A percentile compares a stretch with the other conserved stretches of the same genome.
phyloP scores from a whole-genome alignment of 2,797 vertebrate species.

The Macroramphosus scolopax region DNA sequence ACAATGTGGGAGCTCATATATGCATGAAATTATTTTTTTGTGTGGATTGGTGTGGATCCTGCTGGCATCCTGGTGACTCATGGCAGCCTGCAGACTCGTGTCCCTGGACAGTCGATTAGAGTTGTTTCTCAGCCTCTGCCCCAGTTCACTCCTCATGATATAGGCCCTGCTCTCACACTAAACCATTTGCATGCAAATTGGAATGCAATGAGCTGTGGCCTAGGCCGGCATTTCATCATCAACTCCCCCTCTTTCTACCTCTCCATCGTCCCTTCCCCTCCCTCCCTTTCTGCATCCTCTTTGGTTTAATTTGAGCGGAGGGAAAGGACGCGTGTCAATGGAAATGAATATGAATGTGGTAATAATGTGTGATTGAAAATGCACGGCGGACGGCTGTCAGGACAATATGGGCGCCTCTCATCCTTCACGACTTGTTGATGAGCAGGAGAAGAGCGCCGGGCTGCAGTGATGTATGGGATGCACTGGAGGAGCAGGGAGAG shows the following conservation, averaged over 20 bases:
- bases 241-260: constrained; percentile 48
- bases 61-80: constrained; percentile 56
- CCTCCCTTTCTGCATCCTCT: constrained; percentile 69
- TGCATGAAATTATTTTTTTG: constrained; percentile 40
- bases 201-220: constrained; percentile 99
- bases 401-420: constrained; percentile 98
- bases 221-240: constrained; percentile 97
- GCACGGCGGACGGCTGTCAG: constrained; percentile 89
- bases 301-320: constrained; percentile 89
- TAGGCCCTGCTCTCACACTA: constrained; percentile 92
- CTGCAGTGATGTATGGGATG: constrained; percentile 77
- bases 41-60: constrained; percentile 53
- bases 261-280: constrained; percentile 36
- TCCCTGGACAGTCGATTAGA: constrained; percentile 94
- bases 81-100: constrained; percentile 64
- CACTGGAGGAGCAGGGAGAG: constrained; percentile 41
- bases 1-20: constrained; percentile 32
- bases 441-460: constrained; percentile 78
- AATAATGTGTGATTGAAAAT: constrained; percentile 99
- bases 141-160: constrained; percentile 66
- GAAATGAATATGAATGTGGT: constrained; percentile 99
- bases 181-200: constrained; percentile 99
- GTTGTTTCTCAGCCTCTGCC: constrained; percentile 90
- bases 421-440: constrained; percentile 98
- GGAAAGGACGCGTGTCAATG: constrained; percentile 93